A percentile compares a stretch with the other conserved stretches of the same genome.
These are phyloP conservation scores for Belgica antarctica DNA, from an alignment of 2,888 invertebrate genomes.

Conservation along the genomic window DNA sequence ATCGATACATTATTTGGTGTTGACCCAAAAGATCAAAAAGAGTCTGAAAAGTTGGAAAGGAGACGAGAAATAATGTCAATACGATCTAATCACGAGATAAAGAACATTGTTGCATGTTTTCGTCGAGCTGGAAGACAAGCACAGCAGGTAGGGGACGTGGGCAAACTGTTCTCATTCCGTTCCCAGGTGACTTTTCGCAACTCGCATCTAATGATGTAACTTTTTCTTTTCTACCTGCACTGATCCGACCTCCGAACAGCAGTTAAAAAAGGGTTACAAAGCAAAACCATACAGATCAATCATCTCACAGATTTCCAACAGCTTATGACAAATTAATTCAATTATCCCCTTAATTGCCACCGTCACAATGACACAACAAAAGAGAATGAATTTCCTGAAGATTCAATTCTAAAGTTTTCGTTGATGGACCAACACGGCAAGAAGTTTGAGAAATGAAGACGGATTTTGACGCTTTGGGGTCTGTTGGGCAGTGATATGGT, in stretches of 20 bases:
- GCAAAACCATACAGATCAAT: neutral
- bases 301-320: neutral
- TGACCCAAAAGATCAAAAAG: slow-evolving; percentile 43
- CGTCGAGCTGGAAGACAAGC: neutral
- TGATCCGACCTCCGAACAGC: neutral
- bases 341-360: slow-evolving; percentile 37
- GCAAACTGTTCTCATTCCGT: too few relatives aligned
- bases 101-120: slow-evolving; percentile 24
- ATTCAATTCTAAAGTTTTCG: neutral
- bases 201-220: neutral
- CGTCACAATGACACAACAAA: slow-evolving; percentile 34
- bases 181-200: too few relatives aligned
- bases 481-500: too few relatives aligned
- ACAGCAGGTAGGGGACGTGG: slow-evolving; percentile 27
- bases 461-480: too few relatives aligned
- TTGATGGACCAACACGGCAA: neutral
- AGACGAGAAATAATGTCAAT: slow-evolving; percentile 4
- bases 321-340: slow-evolving; percentile 24
- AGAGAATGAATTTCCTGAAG: neutral
- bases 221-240: neutral
- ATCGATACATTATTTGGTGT: slow-evolving; percentile 32
- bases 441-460: neutral
- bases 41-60: neutral
- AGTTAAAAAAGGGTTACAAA: neutral
- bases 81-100: slow-evolving; percentile 24